These are phyloP conservation scores for Periophthalmus modestus DNA, from an alignment of 2,113 vertebrate species.

Conservation along the genomic window DNA sequence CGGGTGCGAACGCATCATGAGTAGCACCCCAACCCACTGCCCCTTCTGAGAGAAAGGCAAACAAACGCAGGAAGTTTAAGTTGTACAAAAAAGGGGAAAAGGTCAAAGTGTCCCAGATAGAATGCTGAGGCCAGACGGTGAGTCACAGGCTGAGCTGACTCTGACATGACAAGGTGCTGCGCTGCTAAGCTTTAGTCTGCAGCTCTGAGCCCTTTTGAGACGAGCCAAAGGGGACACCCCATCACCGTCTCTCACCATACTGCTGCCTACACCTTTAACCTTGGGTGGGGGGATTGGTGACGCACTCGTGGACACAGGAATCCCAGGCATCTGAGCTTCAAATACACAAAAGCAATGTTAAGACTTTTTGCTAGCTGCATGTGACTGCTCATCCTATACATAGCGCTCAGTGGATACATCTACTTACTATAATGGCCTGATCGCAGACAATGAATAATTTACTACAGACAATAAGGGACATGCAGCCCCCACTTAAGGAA, in stretches of 20 bases:
- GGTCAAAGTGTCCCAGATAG: constrained; percentile 9
- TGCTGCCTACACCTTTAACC: constrained; percentile 48
- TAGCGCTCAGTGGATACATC: not conserved
- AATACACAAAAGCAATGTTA: constrained; percentile 27
- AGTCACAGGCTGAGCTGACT: constrained; percentile 48
- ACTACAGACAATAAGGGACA: constrained; percentile 26
- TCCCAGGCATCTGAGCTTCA: constrained; percentile 51
- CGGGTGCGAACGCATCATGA: constrained; percentile 52
- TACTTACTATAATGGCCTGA: not conserved
- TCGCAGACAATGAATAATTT: constrained; percentile 29
- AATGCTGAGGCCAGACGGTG: constrained; percentile 52
- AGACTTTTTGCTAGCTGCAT: constrained; percentile 9
- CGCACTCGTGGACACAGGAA: constrained; percentile 54
- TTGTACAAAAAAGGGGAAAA: constrained; percentile 39
- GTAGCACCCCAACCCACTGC: constrained; percentile 22
- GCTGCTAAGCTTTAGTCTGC: constrained; percentile 36
- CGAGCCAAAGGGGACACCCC: constrained; percentile 30
- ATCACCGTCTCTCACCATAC: constrained; percentile 11
- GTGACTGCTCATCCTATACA: not conserved
- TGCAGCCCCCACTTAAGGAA: constrained; percentile 17
- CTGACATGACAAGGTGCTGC: constrained; percentile 31
- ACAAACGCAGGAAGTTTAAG: constrained; percentile 60
- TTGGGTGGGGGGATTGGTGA: constrained; percentile 48
- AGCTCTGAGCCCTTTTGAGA: constrained; percentile 16
- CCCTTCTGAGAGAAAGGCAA: constrained; percentile 54